A percentile compares a stretch with the other conserved stretches of the same genome.
Evolutionary conservation across 1,140 invertebrate species (phyloP).

Genomic region (Coptotermes formosanus): DNA sequence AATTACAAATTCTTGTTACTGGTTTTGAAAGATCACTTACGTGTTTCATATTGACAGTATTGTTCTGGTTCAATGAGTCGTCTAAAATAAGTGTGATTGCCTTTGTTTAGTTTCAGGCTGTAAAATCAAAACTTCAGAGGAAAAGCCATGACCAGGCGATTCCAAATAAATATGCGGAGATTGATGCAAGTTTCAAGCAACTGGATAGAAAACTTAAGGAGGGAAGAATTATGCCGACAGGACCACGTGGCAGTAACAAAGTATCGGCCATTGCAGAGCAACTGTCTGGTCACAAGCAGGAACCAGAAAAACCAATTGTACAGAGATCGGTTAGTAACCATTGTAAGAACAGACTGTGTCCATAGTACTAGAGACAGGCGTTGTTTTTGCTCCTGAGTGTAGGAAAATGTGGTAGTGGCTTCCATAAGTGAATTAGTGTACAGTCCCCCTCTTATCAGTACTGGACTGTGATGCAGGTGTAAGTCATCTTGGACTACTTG

Average conservation of each 20-base stretch:
- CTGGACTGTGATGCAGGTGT: no score
- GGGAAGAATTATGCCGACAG: slow-evolving; percentile 65
- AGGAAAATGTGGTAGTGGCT: no score
- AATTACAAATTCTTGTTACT: no score
- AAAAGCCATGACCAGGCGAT: slow-evolving; percentile 44
- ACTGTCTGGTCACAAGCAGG: slow-evolving; percentile 64
- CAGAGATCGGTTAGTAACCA: slow-evolving; percentile 62
- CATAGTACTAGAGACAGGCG: no score
- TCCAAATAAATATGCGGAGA: slow-evolving; percentile 62
- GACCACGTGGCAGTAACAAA: slow-evolving; percentile 72
- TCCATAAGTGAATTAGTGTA: no score
- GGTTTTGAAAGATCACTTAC: no score
- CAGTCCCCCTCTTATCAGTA: no score
- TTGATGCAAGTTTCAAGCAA: slow-evolving; percentile 77
- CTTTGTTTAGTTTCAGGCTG: slow-evolving; percentile 66
- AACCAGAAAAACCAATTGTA: slow-evolving; percentile 49
- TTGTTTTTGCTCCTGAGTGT: no score
- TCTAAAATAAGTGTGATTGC: no score
- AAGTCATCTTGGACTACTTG: no score
- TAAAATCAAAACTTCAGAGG: slow-evolving; percentile 73
- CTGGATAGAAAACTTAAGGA: slow-evolving; percentile 79
- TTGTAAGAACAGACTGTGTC: not conserved
- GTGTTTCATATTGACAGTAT: no score
- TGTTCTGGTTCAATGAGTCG: no score
- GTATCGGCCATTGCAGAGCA: slow-evolving; percentile 85